A percentile compares a stretch with the other conserved stretches of the same genome.
phyloP scores from a whole-genome alignment of 2,888 invertebrate genomes.

The Gastracanthus pulcherrimus region DNA sequence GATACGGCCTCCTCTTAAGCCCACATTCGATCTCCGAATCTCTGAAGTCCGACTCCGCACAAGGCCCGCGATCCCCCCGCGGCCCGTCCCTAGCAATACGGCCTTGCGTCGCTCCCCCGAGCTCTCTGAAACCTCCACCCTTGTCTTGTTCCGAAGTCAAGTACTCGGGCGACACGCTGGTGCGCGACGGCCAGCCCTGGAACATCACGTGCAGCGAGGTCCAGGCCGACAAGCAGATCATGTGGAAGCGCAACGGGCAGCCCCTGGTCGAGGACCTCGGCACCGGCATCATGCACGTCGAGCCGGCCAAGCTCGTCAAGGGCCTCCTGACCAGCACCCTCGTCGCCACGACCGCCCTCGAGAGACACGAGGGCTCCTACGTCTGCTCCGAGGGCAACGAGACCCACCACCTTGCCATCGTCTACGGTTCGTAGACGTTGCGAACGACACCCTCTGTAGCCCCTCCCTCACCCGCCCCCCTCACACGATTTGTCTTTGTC shows the following conservation, averaged over 20 bases:
- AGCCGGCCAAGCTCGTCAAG: constrained; percentile 28
- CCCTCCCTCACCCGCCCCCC: no score
- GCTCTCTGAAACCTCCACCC: no score
- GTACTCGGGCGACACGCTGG: constrained; percentile 66
- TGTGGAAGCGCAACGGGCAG: constrained; percentile 73
- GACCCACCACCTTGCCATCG: constrained; percentile 67
- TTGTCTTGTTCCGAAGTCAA: no score
- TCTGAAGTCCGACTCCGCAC: no score
- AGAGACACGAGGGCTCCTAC: constrained; percentile 71
- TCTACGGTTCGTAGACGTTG: constrained; percentile 72
- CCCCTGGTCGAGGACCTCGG: constrained; percentile 66
- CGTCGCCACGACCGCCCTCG: constrained; percentile 23
- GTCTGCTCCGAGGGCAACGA: constrained; percentile 68
- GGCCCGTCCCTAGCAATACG: no score
- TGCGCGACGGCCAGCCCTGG: constrained; percentile 71
- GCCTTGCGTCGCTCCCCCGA: no score
- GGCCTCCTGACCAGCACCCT: constrained; percentile 40
- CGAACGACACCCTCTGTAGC: neutral
- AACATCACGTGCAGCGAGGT: constrained; percentile 70
- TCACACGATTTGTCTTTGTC: no score
- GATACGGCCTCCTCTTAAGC: no score
- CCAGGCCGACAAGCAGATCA: constrained; percentile 63
- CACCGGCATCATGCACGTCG: constrained; percentile 61
- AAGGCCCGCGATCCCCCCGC: no score
- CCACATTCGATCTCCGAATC: no score